Evolutionary conservation across 1,140 invertebrate species (phyloP).

Genomic region (Drosophila elegans): DNA sequence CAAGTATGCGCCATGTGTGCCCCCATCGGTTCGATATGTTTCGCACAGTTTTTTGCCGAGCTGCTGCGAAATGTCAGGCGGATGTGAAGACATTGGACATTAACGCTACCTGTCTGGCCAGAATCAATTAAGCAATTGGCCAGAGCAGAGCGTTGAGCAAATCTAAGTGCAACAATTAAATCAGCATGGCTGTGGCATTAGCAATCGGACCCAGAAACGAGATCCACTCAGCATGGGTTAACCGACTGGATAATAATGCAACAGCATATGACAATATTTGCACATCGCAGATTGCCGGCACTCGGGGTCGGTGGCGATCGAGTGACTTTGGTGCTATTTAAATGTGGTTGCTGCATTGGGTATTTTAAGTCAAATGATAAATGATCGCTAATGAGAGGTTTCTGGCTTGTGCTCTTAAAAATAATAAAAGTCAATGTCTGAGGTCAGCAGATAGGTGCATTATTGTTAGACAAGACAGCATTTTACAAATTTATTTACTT

Average conservation of each 20-base stretch:
- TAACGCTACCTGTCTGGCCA: constrained; percentile 38
- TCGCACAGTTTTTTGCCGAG: constrained; percentile 17
- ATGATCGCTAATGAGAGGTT: constrained; percentile 31
- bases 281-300: constrained; percentile 15
- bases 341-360: neutral
- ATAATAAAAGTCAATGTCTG: neutral
- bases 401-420: neutral
- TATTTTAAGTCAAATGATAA: constrained; percentile 16
- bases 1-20: constrained; percentile 71
- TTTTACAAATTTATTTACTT: no score
- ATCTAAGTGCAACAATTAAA: constrained; percentile 59
- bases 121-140: constrained; percentile 67
- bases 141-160: constrained; percentile 32
- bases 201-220: constrained; percentile 33
- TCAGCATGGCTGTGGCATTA: constrained; percentile 27
- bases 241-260: constrained; percentile 16
- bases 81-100: constrained; percentile 65
- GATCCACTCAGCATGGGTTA: constrained; percentile 35
- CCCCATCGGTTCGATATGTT: constrained; percentile 45
- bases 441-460: neutral
- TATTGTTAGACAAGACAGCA: neutral
- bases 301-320: constrained; percentile 11
- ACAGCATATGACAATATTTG: constrained; percentile 9
- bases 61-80: constrained; percentile 51
- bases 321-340: constrained; percentile 6